These are phyloP conservation scores for Neomonachus schauinslandi DNA, from an alignment of 2,113 vertebrate species.

Conservation along the genomic window DNA sequence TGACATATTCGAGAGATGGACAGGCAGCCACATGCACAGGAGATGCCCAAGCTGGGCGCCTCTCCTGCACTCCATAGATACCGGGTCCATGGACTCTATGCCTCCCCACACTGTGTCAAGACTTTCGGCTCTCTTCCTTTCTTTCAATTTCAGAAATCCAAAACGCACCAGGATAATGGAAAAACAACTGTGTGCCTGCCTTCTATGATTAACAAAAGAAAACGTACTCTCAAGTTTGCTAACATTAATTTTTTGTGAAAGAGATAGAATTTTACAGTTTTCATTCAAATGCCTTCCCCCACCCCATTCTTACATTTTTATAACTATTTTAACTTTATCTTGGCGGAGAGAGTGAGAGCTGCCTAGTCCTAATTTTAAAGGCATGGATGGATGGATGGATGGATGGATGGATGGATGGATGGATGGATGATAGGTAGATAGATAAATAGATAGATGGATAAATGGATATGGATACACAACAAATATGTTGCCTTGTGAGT, in stretches of 20 bases:
- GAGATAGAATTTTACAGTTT: neutral
- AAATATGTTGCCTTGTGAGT: neutral
- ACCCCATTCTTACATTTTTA: neutral
- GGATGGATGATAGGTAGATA: too few relatives aligned
- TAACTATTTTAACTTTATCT: neutral
- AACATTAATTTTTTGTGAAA: neutral
- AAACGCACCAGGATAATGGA: neutral
- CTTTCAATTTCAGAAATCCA: neutral
- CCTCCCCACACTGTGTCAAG: neutral
- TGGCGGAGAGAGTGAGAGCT: neutral
- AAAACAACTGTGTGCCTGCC: neutral
- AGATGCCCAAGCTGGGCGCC: too few relatives aligned
- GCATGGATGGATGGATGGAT: neutral
- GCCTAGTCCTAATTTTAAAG: neutral
- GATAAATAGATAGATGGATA: neutral
- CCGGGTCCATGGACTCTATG: accelerated
- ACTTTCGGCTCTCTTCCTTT: neutral
- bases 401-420: neutral
- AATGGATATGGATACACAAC: neutral
- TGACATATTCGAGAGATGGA: neutral
- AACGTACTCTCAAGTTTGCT: neutral
- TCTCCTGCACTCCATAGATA: neutral
- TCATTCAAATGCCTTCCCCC: neutral
- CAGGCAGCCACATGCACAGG: accelerated
- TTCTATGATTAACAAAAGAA: neutral